Percentiles rank a stretch among this genome's conserved stretches.
Evolutionary conservation across 1,140 invertebrate species (phyloP).

Genomic region (Lepidostoma basale): DNA sequence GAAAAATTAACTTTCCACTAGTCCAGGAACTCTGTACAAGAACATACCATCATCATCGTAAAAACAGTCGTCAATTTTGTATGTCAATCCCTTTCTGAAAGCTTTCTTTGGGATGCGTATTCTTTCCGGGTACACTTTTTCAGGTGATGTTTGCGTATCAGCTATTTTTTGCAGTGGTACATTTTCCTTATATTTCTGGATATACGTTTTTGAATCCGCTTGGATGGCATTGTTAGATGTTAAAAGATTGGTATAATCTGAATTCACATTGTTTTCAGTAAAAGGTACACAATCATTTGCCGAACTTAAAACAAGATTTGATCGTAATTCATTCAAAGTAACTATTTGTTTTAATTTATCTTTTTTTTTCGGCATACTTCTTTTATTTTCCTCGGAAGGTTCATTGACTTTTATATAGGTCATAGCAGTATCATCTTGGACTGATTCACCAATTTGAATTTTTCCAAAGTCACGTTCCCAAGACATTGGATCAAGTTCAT

Average conservation of each 20-base stretch:
- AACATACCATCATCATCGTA: conserved; percentile 79
- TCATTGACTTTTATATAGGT: too few species aligned
- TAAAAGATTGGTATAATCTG: too few species aligned
- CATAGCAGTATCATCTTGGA: too few species aligned
- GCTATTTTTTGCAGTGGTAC: not conserved
- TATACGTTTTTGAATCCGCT: not conserved
- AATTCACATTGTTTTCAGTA: too few species aligned
- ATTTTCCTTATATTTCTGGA: conserved; percentile 13
- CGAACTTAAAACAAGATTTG: not conserved
- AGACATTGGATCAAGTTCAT: too few species aligned
- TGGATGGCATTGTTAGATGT: conserved; percentile 5
- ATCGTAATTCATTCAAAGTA: not conserved
- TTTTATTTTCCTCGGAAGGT: not conserved
- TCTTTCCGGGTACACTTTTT: conserved; percentile 59
- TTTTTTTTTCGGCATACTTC: not conserved
- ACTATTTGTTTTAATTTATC: not conserved
- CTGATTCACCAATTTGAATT: too few species aligned
- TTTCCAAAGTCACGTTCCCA: too few species aligned
- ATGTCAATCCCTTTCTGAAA: conserved; percentile 66
- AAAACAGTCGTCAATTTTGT: conserved; percentile 75
- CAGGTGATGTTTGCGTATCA: not conserved
- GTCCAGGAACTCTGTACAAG: conserved; percentile 74
- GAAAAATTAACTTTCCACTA: conserved; percentile 48
- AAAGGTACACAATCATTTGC: too few species aligned
- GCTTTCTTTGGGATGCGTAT: conserved; percentile 70